Percentiles rank a stretch among this genome's conserved stretches.
Evolutionary conservation across 2,888 invertebrate genomes (phyloP).

Genomic region (Drosophila sordidula): DNA sequence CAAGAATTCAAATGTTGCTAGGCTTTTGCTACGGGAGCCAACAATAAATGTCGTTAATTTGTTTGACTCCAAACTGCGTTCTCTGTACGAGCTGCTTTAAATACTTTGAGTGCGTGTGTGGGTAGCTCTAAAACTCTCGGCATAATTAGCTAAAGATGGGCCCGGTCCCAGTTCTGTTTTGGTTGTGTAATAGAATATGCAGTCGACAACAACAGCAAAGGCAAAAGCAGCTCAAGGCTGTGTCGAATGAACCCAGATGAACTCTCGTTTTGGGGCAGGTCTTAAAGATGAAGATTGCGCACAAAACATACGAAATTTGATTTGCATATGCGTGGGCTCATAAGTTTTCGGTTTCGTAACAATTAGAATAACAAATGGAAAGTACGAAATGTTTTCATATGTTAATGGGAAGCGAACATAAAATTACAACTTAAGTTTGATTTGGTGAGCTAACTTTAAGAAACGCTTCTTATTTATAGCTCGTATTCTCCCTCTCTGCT

Average conservation of each 20-base stretch:
- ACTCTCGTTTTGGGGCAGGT: conserved; percentile 45
- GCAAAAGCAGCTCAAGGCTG: conserved; percentile 49
- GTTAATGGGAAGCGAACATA: conserved; percentile 12
- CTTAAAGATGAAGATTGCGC: conserved; percentile 34
- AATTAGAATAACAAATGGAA: conserved; percentile 24
- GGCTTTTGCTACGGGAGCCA: conserved; percentile 29
- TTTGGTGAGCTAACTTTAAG: conserved; percentile 6
- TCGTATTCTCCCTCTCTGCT: neutral
- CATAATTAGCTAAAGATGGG: conserved; percentile 66
- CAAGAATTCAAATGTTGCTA: conserved; percentile 30
- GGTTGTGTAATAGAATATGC: conserved; percentile 29
- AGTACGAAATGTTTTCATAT: conserved; percentile 17
- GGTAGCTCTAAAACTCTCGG: conserved; percentile 27
- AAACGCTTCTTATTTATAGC: neutral
- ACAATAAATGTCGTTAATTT: conserved; percentile 47
- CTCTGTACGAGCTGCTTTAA: conserved; percentile 12
- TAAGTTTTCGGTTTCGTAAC: conserved; percentile 13
- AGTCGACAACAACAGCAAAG: conserved; percentile 8
- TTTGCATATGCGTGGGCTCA: conserved; percentile 43
- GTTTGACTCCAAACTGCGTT: conserved; percentile 22
- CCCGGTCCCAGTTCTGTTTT: conserved; percentile 21
- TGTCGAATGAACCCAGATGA: conserved; percentile 50
- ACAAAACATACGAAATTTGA: conserved; percentile 15
- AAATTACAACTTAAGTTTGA: conserved; percentile 10
- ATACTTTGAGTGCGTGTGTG: conserved; percentile 16